These are phyloP conservation scores for Coregonus sp. DNA, from an alignment of 2,797 vertebrate genomes.

Conservation along the genomic window DNA sequence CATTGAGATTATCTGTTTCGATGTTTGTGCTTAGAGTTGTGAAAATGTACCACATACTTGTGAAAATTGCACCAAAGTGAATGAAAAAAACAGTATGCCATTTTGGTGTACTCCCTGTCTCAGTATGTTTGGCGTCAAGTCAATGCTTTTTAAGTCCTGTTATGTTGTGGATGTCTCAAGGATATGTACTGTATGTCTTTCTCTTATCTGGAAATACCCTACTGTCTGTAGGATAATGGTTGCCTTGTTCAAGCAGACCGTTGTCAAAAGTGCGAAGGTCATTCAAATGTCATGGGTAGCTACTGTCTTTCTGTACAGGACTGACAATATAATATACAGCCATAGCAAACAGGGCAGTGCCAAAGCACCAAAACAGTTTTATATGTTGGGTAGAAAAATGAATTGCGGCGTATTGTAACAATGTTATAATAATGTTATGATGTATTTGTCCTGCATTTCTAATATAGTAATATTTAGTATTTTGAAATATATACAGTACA, in stretches of 20 bases:
- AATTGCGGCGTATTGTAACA: background rate
- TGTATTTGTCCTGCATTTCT: background rate
- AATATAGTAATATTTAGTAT: background rate
- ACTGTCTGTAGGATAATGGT: background rate
- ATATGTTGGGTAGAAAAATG: background rate
- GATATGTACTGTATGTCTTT: background rate
- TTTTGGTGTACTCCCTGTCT: background rate
- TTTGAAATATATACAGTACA: background rate
- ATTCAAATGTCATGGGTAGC: background rate
- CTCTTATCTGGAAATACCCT: conserved; percentile 2
- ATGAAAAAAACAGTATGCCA: background rate
- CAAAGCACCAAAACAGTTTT: background rate
- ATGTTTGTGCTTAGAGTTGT: too few species aligned
- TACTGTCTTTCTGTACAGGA: too few species aligned
- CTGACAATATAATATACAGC: background rate
- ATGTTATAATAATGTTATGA: background rate
- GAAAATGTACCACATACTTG: too few species aligned
- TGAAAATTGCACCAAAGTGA: too few species aligned
- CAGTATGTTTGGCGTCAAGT: conserved; percentile 1
- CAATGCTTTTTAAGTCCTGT: background rate
- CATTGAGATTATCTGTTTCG: too few species aligned
- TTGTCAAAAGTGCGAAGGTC: conserved; percentile 12
- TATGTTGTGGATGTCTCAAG: conserved; percentile 11
- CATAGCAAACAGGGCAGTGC: background rate
- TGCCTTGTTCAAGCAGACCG: background rate